Base-by-base conservation (phyloP, 1,140 invertebrate genomes). In the Drosophila seguyi region DNA sequence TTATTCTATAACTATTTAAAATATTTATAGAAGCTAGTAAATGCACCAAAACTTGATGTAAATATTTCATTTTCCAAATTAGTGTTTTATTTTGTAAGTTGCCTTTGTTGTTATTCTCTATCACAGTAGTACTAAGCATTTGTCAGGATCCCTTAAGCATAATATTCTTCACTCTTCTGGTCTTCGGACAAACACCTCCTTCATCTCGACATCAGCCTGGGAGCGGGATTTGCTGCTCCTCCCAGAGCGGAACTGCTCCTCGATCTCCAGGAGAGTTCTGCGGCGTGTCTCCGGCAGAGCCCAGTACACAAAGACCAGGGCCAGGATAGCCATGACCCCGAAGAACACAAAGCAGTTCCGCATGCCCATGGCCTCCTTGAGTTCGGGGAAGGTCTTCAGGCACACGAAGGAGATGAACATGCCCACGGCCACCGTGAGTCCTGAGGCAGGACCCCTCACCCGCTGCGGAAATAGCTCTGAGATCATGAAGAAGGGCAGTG, bases 201-300 rank as follows among this genome's bases (percentile, higher is more conserved):
- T 63, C 80, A 92, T 80, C 65, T 92, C 85, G 0, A 91, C 75
- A 29, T 75, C 66, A 14, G 27, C 58, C 3, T 50, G 53, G 8
- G 29, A 29, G 22, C 22, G 47, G 6, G 22, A 31, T 3, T 66
- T 71, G 0, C 38, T 18, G 27, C 62, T 53, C 13, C 29, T 27
- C 5, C 74, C 79, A 34, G 41, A 76, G 0, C 84, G 91, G 63
- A 95, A 95, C 74, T 94, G 92, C 6, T 94, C 93, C 66, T 95
- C 94, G 38, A 98, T 96, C 90, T 97, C 95, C 20, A 95, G 94
- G 4, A 97, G 92, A 0, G 94, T 95, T 75, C 96, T 96, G 0
- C 96, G 96, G 71, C 95, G 96, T 0, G 97, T 98, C 92, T 98
- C 97, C 0, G 97, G 97, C 6, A 98, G 88, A 16, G 95, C 94